Evolutionary conservation across 2,797 vertebrate genomes (phyloP).

Genomic region (Babyrousa celebensis): DNA sequence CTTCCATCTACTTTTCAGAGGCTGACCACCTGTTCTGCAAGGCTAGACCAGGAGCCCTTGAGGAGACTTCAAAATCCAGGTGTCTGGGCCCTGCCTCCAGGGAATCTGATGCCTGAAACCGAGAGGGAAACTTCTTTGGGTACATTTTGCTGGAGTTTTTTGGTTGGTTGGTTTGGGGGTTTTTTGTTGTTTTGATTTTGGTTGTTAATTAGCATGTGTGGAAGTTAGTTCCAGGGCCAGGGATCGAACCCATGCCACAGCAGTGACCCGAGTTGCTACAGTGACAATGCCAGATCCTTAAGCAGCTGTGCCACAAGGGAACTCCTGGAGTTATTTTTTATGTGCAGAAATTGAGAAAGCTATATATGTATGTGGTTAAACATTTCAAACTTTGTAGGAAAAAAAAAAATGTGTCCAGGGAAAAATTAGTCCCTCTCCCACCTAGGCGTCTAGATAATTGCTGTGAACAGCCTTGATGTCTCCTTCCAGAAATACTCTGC

Average conservation of each 20-base stretch:
- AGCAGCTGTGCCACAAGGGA: no score
- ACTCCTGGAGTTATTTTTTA: constrained; percentile 49
- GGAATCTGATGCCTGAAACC: constrained; percentile 21
- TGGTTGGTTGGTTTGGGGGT: no score
- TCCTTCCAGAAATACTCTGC: constrained; percentile 40
- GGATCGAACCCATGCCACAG: no score
- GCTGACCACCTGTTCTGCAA: neutral
- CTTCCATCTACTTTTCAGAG: neutral
- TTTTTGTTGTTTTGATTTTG: no score
- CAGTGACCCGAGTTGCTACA: no score
- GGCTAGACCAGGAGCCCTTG: neutral
- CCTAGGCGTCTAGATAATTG: neutral
- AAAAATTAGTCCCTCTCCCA: constrained; percentile 1
- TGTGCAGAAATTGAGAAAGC: constrained; percentile 49
- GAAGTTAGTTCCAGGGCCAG: no score
- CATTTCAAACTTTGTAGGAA: neutral
- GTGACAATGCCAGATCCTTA: no score
- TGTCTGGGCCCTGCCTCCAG: neutral
- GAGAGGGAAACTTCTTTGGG: neutral
- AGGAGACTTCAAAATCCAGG: constrained; percentile 1
- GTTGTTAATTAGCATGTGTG: no score
- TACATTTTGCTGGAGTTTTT: constrained; percentile 31
- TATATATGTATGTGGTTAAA: neutral
- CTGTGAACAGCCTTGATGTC: neutral
- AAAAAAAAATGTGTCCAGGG: neutral